These are phyloP conservation scores for Herminia tarsipennalis DNA, from an alignment of 2,888 invertebrate species.

Conservation along the genomic window DNA sequence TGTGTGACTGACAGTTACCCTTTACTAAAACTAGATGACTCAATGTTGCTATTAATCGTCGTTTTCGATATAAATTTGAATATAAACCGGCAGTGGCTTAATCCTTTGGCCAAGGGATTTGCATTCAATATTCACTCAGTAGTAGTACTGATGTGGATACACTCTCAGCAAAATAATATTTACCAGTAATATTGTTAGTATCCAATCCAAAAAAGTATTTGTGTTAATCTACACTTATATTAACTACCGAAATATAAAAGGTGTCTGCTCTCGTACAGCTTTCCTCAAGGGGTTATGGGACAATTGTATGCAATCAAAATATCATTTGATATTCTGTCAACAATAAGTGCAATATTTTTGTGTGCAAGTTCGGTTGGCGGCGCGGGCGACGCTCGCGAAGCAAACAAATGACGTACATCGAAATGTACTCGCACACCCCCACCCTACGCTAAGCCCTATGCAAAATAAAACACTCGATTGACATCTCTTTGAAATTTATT, in stretches of 20 bases:
- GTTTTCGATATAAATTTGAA: conserved; percentile 12
- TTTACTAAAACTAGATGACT: no score
- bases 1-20: conserved; percentile 64
- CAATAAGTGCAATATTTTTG: conserved; percentile 70
- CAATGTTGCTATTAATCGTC: no score
- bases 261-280: neutral
- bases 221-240: no score
- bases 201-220: no score
- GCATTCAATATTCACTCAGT: no score
- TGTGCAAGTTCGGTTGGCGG: conserved; percentile 31
- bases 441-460: conserved; percentile 76
- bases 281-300: conserved; percentile 22
- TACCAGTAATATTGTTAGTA: no score
- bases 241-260: no score
- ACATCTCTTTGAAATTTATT: conserved; percentile 85
- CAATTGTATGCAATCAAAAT: conserved; percentile 62
- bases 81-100: no score
- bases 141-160: no score
- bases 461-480: conserved; percentile 85
- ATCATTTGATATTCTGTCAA: conserved; percentile 79
- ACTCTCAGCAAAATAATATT: no score
- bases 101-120: no score
- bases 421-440: conserved; percentile 83
- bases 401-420: conserved; percentile 84
- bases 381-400: conserved; percentile 54